Percentiles rank a stretch among this genome's conserved stretches.
Evolutionary conservation across 2,888 invertebrate genomes (phyloP).

Genomic region (Frankliniella intonsa): DNA sequence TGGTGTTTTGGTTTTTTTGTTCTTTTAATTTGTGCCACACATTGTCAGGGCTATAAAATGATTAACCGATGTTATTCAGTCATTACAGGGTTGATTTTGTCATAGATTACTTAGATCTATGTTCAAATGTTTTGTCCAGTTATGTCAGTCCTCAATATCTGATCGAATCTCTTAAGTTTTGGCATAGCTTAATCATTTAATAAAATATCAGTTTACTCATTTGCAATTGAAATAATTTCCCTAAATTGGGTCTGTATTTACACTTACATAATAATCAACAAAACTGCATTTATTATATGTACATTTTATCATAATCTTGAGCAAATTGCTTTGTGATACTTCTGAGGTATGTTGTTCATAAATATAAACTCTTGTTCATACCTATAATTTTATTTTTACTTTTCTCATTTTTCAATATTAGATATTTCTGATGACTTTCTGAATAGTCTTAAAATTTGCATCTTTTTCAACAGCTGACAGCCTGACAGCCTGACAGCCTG

Average conservation of each 20-base stretch:
- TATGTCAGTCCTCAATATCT: background rate
- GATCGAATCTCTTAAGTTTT: background rate
- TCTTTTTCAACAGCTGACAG: no score
- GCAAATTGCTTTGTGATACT: background rate
- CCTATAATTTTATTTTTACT: background rate
- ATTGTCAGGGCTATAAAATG: background rate
- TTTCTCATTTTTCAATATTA: background rate
- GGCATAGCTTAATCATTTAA: background rate
- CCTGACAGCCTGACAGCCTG: no score
- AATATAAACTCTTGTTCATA: background rate
- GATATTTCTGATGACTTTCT: background rate
- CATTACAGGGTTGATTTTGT: background rate
- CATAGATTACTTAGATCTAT: background rate
- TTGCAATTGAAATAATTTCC: background rate
- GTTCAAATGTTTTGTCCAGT: background rate
- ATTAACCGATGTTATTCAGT: background rate
- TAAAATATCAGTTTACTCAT: background rate
- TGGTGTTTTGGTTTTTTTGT: background rate
- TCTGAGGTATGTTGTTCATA: background rate
- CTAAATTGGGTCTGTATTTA: background rate
- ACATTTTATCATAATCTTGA: background rate
- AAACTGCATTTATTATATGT: conserved; percentile 1
- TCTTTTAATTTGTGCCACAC: background rate
- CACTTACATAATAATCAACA: background rate
- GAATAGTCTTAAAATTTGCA: no score